Evolutionary conservation across 35 echinoderm and acorn worm genomes (phyloP).

Genomic region (Anneissia japonica): DNA sequence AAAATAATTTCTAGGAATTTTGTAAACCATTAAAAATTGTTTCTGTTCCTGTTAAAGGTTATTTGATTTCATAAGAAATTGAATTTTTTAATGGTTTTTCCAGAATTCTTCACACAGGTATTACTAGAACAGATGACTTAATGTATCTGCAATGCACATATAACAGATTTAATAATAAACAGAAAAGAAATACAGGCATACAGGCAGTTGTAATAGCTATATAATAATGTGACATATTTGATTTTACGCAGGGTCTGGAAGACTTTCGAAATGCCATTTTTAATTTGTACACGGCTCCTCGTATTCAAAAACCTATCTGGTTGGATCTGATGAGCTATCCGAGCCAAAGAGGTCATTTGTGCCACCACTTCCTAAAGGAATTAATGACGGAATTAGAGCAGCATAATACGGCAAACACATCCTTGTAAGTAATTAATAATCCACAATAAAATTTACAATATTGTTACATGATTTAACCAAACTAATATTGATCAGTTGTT

Average conservation of each 20-base stretch:
- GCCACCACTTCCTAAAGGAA: constrained; percentile 69
- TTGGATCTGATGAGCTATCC: constrained; percentile 87
- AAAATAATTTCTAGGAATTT: no score
- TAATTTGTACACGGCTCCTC: constrained; percentile 60
- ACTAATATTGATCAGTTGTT: no score
- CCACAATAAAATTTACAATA: neutral
- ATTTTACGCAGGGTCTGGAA: constrained; percentile 45
- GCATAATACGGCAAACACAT: constrained; percentile 67
- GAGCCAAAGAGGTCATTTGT: constrained; percentile 72
- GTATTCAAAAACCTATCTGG: constrained; percentile 86
- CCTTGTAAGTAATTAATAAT: constrained; percentile 69
- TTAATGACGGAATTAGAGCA: constrained; percentile 37
- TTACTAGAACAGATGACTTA: no score
- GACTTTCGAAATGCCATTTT: constrained; percentile 47
- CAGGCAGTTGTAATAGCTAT: neutral
- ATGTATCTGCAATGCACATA: no score
- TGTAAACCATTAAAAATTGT: no score
- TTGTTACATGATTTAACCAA: neutral
- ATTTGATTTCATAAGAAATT: no score
- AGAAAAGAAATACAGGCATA: no score
- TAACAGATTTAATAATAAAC: no score
- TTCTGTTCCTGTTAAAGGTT: no score
- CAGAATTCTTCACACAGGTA: no score
- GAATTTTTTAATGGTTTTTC: no score
- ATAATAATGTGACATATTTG: neutral